Conservation (phyloP, 35 echinoderm and acorn worm species). For the Heliocidaris erythrogramma region DNA sequence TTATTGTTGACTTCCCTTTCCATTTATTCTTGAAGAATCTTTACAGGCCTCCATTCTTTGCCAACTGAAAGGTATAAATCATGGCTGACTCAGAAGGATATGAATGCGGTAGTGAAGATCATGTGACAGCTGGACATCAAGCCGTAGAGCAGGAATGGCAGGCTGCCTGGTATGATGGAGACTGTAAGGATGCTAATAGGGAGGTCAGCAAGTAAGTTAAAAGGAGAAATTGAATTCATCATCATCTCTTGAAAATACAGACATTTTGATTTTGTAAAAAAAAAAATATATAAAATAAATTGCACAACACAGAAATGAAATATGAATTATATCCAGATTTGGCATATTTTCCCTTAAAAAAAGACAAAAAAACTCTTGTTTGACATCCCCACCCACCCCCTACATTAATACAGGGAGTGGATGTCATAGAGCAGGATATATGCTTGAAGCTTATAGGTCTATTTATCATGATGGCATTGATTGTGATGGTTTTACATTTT, state of each 20-base stretch:
- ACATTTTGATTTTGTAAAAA: neutral
- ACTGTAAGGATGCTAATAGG: slow-evolving; percentile 30
- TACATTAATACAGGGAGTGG: too few relatives aligned
- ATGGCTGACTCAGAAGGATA: neutral
- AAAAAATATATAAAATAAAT: neutral
- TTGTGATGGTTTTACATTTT: too few relatives aligned
- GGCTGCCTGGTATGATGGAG: slow-evolving; percentile 40
- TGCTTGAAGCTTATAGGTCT: too few relatives aligned
- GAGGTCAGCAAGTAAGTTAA: slow-evolving; percentile 32
- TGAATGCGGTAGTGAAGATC: neutral
- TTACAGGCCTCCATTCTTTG: neutral
- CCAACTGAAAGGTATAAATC: neutral
- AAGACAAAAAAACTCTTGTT: too few relatives aligned
- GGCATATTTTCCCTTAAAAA: too few relatives aligned
- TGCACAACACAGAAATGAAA: neutral
- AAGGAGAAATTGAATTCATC: neutral
- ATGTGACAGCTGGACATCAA: neutral
- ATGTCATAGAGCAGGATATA: too few relatives aligned
- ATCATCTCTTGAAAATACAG: too few relatives aligned
- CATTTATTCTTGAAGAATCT: neutral
- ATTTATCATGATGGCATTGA: too few relatives aligned
- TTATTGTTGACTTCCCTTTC: neutral
- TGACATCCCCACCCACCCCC: too few relatives aligned
- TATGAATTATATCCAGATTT: too few relatives aligned
- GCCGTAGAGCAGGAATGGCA: slow-evolving; percentile 30